A percentile compares a stretch with the other conserved stretches of the same genome.
Conservation (phyloP, 1,140 invertebrate genomes). For the Drosophila mayri region DNA sequence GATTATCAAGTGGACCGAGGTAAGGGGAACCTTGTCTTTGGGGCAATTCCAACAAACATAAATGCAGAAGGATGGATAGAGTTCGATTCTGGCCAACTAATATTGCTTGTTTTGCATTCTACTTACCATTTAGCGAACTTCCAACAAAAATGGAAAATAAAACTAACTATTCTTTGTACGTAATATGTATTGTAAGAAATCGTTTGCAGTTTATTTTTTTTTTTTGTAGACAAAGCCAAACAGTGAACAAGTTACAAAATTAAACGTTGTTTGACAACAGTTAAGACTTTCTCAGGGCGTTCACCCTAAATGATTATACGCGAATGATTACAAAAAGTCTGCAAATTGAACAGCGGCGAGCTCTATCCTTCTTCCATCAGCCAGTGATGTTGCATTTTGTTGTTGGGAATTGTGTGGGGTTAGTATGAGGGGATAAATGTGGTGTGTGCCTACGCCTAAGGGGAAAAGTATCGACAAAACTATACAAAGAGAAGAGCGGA, state of each 20-base stretch:
- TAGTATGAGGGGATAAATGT: slow-evolving; percentile 20
- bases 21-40: slow-evolving; percentile 18
- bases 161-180: slow-evolving; percentile 48
- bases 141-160: slow-evolving; percentile 78
- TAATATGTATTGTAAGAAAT: slow-evolving; percentile 34
- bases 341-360: slow-evolving; percentile 60
- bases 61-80: slow-evolving; percentile 85
- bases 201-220: slow-evolving; percentile 58
- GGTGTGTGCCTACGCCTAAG: slow-evolving; percentile 11
- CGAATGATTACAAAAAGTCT: slow-evolving; percentile 47
- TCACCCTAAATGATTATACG: slow-evolving; percentile 26
- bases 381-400: slow-evolving; percentile 65
- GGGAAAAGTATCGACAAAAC: slow-evolving; percentile 15
- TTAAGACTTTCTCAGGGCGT: slow-evolving; percentile 25
- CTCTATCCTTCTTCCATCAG: slow-evolving; percentile 82
- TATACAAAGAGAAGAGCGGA: slow-evolving; percentile 13
- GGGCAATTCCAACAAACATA: slow-evolving; percentile 62
- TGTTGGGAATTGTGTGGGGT: slow-evolving; percentile 30
- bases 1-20: slow-evolving; percentile 18
- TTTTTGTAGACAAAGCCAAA: slow-evolving; percentile 60
- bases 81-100: slow-evolving; percentile 67
- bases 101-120: slow-evolving; percentile 62
- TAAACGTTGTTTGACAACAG: slow-evolving; percentile 77
- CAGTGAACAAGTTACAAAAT: slow-evolving; percentile 58
- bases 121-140: slow-evolving; percentile 70